Base-by-base conservation (phyloP, 1,140 invertebrate genomes). In the Drosophila asahinai region DNA sequence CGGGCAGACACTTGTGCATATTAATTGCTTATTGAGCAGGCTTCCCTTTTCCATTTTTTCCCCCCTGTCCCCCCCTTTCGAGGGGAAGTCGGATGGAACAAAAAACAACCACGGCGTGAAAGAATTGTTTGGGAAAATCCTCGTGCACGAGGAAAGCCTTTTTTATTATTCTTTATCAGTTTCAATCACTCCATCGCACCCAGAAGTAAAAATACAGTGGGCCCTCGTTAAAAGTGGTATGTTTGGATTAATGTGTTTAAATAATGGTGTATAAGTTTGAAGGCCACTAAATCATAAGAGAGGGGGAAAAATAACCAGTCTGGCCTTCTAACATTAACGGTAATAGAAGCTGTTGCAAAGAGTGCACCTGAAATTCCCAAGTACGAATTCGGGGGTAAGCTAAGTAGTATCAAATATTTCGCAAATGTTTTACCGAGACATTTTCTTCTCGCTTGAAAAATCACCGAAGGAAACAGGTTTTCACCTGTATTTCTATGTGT, bases 21-120 rank as follows among this genome's bases (percentile, higher is more conserved):
- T 89, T 87, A 87, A 87, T 87, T 84, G 83, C 83, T 87, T 87
- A 87, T 89, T 87, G 84, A 87, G 84, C 83, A 77, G 83, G 58
- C 55, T 60, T 72, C 54, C 54, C 54, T 57, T 57, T 40, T 57
- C 36, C 54, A 57, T 40, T 57, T 40, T 55, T 17, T 38, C 17
- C 8, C 33, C 51, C 1, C 9, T 9, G 19, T 4, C 51, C 17
- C 45, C 45, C 11, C 14, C 17, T 5, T 14, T 14, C 27, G 6
- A n/a, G 33, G 45, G 33, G 14, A 43, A 36, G 36, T 36, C 30
- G 33, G 42, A 33, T 14, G 12, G 43, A 57, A 55, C 27, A 76
- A 54, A 59, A 70, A 52, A 40, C 36, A 57, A 11, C 45, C 43
- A 22, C 27, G 25, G 38, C 63, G 63, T 15, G 48, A 47, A 67